Base-by-base conservation (phyloP, 2,797 vertebrate genomes). In the Micropoecilia bifurca region DNA sequence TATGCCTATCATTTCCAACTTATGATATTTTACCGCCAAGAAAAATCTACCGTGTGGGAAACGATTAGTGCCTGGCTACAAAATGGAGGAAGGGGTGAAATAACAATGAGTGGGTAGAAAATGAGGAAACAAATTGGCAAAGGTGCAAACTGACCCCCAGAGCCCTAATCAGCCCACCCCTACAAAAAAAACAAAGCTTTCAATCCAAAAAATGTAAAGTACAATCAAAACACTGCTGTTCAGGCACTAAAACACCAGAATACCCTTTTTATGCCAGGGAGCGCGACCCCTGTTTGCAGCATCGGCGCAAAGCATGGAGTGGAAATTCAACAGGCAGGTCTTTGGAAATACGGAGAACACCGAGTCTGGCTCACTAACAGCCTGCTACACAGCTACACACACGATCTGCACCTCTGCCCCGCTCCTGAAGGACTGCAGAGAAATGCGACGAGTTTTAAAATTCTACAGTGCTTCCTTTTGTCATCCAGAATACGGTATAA, bases 391-490 rank as follows among this genome's bases (percentile, higher is more conserved):
- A 46, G 48, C 22, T 25, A 74, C 87, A 87, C 68, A 85, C 81
- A 88, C 81, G 79, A 78, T 77, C 86, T 73, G 82, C 85, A 81
- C 85, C 66, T 84, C 87, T 85, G 88, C 79, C 47, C 59, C 89
- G 85, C 85, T 87, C 50, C 50, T 83, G 41, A 77, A 84, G 71
- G 89, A 86, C 88, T 57, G 81, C 88, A 89, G 87, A 77, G 73
- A 66, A 57, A 85, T 89, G 85, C 88, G 85, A 85, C 85, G 89
- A 75, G 84, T 80, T 96, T 95, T 85, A 90, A 76, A 53, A 85
- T 80, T 95, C 95, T 96, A 95, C 95, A 95, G 95, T 95, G 95
- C 92, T 95, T 88, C 79, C 78, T 86, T 59, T 93, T 95, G 94
- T 96, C 94, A 92, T 95, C 95, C 94, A 95, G 94, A 92, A 81